phyloP scores from a whole-genome alignment of 2,113 vertebrate genomes.

The Phodopus roborovskii region DNA sequence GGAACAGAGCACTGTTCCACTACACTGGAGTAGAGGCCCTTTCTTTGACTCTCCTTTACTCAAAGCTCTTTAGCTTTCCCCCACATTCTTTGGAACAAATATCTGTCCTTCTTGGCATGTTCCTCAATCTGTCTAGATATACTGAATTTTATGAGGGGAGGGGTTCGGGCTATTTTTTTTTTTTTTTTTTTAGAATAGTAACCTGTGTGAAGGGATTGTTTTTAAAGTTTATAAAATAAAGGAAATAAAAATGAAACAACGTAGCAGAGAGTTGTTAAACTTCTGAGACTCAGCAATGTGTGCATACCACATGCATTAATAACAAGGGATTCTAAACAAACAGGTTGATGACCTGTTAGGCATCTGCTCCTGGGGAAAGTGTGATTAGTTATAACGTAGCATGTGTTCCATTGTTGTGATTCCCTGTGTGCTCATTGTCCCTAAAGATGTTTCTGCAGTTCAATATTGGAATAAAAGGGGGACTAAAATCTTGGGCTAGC shows the following conservation, averaged over 20 bases:
- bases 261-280: background rate
- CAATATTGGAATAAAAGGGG: background rate
- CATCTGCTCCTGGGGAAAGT: background rate
- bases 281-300: background rate
- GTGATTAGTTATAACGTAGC: background rate
- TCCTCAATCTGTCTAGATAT: background rate
- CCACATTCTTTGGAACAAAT: background rate
- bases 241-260: background rate
- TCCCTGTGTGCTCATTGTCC: background rate
- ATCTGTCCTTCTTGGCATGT: background rate
- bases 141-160: background rate
- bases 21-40: too few relatives aligned
- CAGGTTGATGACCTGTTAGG: background rate
- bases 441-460: background rate
- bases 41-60: background rate
- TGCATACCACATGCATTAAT: background rate
- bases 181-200: background rate
- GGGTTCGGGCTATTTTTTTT: background rate
- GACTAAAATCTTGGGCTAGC: background rate
- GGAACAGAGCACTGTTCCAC: background rate
- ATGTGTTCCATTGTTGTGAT: background rate
- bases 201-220: background rate
- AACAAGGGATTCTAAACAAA: background rate
- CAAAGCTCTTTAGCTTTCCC: too few relatives aligned
- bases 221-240: background rate